Evolutionary conservation across 30 jellyfish, hydroid and myxozoan species (phyloP).

Genomic region (Aurelia coerulea): DNA sequence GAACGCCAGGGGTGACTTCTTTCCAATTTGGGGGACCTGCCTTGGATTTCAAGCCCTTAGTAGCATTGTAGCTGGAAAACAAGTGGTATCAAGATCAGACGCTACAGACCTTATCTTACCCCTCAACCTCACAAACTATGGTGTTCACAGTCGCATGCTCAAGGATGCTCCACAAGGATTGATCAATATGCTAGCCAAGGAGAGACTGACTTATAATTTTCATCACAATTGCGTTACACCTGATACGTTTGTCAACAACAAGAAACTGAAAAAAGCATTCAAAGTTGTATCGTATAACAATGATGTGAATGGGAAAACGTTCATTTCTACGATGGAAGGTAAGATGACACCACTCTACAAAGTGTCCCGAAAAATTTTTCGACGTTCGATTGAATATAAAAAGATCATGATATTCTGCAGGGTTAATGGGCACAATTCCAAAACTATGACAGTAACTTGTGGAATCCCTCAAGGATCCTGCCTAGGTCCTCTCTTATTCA

Average conservation of each 20-base stretch:
- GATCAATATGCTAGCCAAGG: slow-evolving; percentile 35
- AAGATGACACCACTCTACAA: slow-evolving; percentile 1
- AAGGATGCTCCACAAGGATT: slow-evolving; percentile 57
- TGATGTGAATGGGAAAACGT: slow-evolving; percentile 75
- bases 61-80: slow-evolving; percentile 68
- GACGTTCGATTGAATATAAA: too few species aligned
- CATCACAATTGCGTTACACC: slow-evolving; percentile 91
- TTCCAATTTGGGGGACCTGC: slow-evolving; percentile 99
- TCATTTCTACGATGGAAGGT: slow-evolving; percentile 96
- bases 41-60: slow-evolving; percentile 90
- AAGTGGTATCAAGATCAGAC: slow-evolving; percentile 45
- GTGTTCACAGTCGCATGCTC: slow-evolving; percentile 61
- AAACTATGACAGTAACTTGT: too few species aligned
- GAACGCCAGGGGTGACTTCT: slow-evolving; percentile 73
- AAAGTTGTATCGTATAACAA: slow-evolving; percentile 66
- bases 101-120: slow-evolving; percentile 72
- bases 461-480: too few species aligned
- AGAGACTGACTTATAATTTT: slow-evolving; percentile 75
- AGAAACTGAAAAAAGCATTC: slow-evolving; percentile 42
- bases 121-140: slow-evolving; percentile 55
- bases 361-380: too few species aligned
- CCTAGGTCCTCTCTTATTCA: too few species aligned
- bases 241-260: slow-evolving; percentile 47
- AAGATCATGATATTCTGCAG: too few species aligned
- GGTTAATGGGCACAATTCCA: too few species aligned